These are phyloP conservation scores for Oasisia sp. DNA, from an alignment of 2,888 invertebrate genomes.

Conservation along the genomic window DNA sequence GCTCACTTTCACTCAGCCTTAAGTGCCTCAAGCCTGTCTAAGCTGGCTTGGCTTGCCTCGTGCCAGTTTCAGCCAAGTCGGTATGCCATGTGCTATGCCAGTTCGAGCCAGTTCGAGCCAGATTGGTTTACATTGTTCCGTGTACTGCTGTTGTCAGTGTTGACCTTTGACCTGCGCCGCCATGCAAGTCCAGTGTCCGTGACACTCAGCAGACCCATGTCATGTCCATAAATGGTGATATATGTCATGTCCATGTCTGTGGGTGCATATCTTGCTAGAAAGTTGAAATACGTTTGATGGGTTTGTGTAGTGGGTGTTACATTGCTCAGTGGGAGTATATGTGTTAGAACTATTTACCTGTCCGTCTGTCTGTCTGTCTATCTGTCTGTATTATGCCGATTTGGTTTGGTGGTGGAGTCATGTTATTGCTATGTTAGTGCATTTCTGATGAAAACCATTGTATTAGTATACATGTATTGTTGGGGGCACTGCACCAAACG, in stretches of 20 bases:
- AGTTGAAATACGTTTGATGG: neutral
- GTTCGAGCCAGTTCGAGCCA: neutral
- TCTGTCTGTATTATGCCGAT: neutral
- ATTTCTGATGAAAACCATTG: neutral
- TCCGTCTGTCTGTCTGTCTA: neutral
- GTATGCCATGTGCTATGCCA: neutral
- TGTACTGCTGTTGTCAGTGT: neutral
- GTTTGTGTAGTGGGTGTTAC: neutral
- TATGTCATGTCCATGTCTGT: neutral
- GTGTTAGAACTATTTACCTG: neutral
- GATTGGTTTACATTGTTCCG: neutral
- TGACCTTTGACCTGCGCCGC: neutral
- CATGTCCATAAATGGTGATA: neutral
- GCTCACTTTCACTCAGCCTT: neutral
- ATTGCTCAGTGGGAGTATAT: neutral
- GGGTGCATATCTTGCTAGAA: neutral
- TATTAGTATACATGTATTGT: neutral
- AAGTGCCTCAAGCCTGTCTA: slow-evolving; percentile 3
- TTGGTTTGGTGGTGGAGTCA: neutral
- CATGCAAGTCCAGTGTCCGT: neutral
- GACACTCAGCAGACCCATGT: neutral
- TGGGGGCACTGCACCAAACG: neutral
- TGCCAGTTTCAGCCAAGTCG: neutral
- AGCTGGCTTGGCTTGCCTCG: neutral
- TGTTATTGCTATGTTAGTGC: neutral